Conservation (phyloP, 2,113 vertebrate species). For the Muntiacus muntjak region DNA sequence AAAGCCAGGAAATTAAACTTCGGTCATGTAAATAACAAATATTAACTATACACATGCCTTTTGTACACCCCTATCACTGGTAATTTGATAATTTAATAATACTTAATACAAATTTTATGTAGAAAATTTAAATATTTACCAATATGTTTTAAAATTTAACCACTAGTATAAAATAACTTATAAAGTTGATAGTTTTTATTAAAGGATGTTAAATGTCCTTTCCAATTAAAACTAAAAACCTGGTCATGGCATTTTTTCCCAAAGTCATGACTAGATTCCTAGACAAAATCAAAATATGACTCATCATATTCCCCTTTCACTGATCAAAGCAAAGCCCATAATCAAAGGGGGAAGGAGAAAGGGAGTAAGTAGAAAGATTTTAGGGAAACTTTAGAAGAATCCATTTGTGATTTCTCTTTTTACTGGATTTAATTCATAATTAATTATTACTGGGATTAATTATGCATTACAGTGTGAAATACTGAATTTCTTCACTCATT, state of each 20-base stretch:
- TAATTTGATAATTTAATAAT: not conserved
- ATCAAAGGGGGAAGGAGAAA: not conserved
- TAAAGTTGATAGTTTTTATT: not conserved
- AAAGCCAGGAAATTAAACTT: not conserved
- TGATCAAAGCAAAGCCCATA: not conserved
- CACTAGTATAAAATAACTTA: not conserved
- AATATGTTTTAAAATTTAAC: not conserved
- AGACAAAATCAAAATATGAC: constrained; percentile 25
- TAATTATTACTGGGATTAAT: not conserved
- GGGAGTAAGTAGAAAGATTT: not conserved
- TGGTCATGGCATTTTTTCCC: not conserved
- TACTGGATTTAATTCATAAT: not conserved
- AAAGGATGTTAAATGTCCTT: not conserved
- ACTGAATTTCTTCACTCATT: not conserved
- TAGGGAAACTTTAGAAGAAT: not conserved
- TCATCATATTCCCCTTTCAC: not conserved
- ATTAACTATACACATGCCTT: not conserved
- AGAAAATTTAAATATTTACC: not conserved
- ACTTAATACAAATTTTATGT: not conserved
- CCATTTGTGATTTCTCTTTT: not conserved
- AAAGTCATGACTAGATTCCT: not conserved
- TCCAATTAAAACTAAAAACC: not conserved
- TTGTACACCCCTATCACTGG: not conserved
- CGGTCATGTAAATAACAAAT: not conserved
- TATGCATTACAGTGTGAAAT: not conserved